Conservation (phyloP, 2,797 vertebrate species). For the Sebastolobus altivelis region DNA sequence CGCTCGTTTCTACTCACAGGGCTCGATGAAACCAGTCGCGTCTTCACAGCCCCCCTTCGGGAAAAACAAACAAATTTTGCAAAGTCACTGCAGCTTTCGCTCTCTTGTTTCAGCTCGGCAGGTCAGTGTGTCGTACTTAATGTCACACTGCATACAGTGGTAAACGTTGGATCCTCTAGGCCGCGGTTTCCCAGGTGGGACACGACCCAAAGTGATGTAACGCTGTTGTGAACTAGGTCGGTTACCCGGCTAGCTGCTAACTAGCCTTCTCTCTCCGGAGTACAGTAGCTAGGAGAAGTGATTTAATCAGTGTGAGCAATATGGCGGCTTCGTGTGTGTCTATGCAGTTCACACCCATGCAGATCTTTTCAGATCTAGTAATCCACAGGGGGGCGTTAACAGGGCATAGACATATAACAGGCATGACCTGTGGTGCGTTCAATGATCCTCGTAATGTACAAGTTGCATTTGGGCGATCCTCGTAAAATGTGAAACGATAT, state of each 20-base stretch:
- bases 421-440: slow-evolving; percentile 51
- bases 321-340: slow-evolving; percentile 24
- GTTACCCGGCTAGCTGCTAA: slow-evolving; percentile 35
- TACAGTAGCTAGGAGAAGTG: background rate
- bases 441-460: slow-evolving; percentile 7
- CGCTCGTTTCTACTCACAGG: slow-evolving; percentile 65
- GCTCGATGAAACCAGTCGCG: slow-evolving; percentile 58
- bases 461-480: slow-evolving; percentile 37
- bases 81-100: slow-evolving; percentile 52
- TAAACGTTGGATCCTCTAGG: slow-evolving; percentile 7
- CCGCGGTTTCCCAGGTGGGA: slow-evolving; percentile 62
- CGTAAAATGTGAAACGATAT: background rate
- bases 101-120: slow-evolving; percentile 7
- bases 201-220: slow-evolving; percentile 75
- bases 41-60: slow-evolving; percentile 46
- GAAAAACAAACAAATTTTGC: slow-evolving; percentile 24
- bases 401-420: no score
- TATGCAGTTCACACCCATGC: slow-evolving; percentile 21
- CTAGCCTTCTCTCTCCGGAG: slow-evolving; percentile 31
- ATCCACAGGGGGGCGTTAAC: background rate
- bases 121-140: slow-evolving; percentile 49
- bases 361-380: slow-evolving; percentile 50
- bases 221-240: slow-evolving; percentile 72
- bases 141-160: background rate
- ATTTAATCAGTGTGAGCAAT: slow-evolving; percentile 10